These are phyloP conservation scores for rat (Rattus norvegicus) DNA, from an alignment of 2,113 vertebrate genomes.

Conservation along the genomic window GRCr8 NC_086027.1:46588001-46588500, in stretches of 20 bases:
- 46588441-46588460: constrained; percentile 25
- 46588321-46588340: background rate
- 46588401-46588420: background rate
- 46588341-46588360: background rate
- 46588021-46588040: background rate
- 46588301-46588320: background rate
- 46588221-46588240: background rate
- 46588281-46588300: background rate
- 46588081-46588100: background rate
- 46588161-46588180: background rate
- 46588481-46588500: background rate
- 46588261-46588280: constrained; percentile 27
- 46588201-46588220: constrained; percentile 4
- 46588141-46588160: background rate
- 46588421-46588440: background rate
- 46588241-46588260: constrained; percentile 36
- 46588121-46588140: background rate
- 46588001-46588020: background rate
- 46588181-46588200: background rate
- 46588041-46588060: background rate
- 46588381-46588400: constrained; percentile 30
- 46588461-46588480: background rate
- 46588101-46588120: background rate
- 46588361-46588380: background rate
- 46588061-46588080: background rate